phyloP scores from a whole-genome alignment of 2,797 vertebrate genomes.

The Neoniphon sammara region DNA sequence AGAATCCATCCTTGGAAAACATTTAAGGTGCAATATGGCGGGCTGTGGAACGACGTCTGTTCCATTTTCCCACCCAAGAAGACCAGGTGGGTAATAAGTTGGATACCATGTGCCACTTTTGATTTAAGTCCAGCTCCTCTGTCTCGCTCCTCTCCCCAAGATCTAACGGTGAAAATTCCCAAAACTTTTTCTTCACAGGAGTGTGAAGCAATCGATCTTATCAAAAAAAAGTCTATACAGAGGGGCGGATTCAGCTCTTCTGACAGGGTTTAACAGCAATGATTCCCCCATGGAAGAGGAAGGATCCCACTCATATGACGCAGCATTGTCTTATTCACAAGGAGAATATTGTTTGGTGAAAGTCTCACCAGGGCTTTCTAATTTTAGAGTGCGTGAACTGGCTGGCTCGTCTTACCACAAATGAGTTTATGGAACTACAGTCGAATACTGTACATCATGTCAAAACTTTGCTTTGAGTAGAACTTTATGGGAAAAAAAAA shows the following conservation, averaged over 20 bases:
- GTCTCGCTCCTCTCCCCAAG: background rate
- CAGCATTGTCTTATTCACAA: slow-evolving; percentile 13
- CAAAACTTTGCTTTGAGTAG: background rate
- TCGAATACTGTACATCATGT: slow-evolving; percentile 1
- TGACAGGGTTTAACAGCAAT: background rate
- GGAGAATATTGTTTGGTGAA: background rate
- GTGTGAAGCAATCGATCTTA: background rate
- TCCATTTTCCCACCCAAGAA: slow-evolving; percentile 34
- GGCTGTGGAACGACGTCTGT: slow-evolving; percentile 34
- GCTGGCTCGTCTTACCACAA: background rate
- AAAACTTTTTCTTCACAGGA: background rate
- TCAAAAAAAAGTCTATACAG: too few relatives aligned
- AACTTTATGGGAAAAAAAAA: background rate
- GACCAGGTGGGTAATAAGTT: slow-evolving; percentile 4
- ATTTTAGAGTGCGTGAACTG: background rate
- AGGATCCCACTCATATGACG: slow-evolving; percentile 5
- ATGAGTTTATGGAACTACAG: background rate
- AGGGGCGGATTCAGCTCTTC: background rate
- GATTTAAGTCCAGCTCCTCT: background rate
- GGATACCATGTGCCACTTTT: background rate
- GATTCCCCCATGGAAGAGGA: slow-evolving; percentile 6
- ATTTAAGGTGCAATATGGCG: background rate
- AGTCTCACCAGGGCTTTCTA: slow-evolving; percentile 15
- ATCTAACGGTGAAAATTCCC: background rate
- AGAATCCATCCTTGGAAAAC: slow-evolving; percentile 40